Conservation (phyloP, 2,797 vertebrate species). For the Apogon hyalosoma region DNA sequence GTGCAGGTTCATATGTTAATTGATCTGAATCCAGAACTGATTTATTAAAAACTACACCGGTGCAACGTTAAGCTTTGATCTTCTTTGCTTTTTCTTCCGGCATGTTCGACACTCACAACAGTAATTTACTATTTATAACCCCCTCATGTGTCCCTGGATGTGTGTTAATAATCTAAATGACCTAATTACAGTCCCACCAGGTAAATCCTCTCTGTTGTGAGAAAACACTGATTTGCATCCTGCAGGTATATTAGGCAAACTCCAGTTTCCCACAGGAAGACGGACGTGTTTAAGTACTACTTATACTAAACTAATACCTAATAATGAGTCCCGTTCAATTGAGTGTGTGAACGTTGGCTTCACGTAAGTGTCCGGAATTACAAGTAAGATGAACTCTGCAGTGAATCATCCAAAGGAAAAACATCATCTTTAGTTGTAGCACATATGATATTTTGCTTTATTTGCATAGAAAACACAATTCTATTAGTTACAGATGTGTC, state of each 20-base stretch:
- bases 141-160: constrained; percentile 18
- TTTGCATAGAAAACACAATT: constrained; percentile 57
- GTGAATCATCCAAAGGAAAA: constrained; percentile 52
- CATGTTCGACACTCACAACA: constrained; percentile 16
- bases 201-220: constrained; percentile 26
- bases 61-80: constrained; percentile 17
- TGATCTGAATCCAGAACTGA: too few species aligned
- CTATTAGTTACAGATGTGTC: constrained; percentile 64
- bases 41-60: not conserved
- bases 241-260: constrained; percentile 42
- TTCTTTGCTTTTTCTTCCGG: constrained; percentile 24
- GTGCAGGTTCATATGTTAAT: too few species aligned
- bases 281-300: constrained; percentile 39
- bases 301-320: constrained; percentile 51
- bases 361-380: constrained; percentile 29
- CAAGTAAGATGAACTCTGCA: constrained; percentile 24
- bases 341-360: constrained; percentile 30
- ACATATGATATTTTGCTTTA: constrained; percentile 50
- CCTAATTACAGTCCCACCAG: constrained; percentile 53
- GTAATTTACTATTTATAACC: constrained; percentile 45
- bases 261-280: constrained; percentile 27
- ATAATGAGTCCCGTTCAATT: constrained; percentile 43
- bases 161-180: constrained; percentile 49
- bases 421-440: constrained; percentile 57
- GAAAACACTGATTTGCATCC: constrained; percentile 51